Conservation (phyloP, 2,888 invertebrate genomes). For the Diaperis boleti region DNA sequence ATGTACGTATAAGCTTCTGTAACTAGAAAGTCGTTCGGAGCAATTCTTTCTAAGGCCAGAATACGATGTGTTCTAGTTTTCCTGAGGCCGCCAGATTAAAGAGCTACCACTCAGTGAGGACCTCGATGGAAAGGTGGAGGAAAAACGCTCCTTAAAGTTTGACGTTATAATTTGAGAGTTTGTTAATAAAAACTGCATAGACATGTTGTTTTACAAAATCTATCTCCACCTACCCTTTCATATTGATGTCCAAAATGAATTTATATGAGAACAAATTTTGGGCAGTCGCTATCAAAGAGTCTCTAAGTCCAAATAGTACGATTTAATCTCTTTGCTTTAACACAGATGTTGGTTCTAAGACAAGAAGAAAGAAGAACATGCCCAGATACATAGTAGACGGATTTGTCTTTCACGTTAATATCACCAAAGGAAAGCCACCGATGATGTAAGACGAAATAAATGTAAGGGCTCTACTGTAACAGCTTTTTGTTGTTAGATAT, state of each 20-base stretch:
- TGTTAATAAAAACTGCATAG: background rate
- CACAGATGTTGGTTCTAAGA: constrained; percentile 39
- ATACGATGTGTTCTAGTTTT: background rate
- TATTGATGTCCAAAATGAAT: too few species aligned
- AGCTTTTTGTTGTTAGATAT: constrained; percentile 52
- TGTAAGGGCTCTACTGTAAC: too few species aligned
- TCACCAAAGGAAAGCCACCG: constrained; percentile 62
- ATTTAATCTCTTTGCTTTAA: constrained; percentile 16
- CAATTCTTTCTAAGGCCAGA: too few species aligned
- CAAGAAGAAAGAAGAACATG: constrained; percentile 61
- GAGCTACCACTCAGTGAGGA: background rate
- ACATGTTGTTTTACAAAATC: background rate
- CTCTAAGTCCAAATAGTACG: too few species aligned
- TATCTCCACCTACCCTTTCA: background rate
- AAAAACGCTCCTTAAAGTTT: background rate
- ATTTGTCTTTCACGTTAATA: constrained; percentile 65
- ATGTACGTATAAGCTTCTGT: constrained; percentile 2
- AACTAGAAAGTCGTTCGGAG: too few species aligned
- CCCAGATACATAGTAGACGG: constrained; percentile 64
- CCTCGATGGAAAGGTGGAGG: background rate
- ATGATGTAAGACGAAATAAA: constrained; percentile 60
- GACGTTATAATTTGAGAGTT: too few species aligned
- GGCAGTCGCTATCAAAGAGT: too few species aligned
- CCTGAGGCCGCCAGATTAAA: background rate
- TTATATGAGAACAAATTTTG: too few species aligned